Evolutionary conservation across 2,113 vertebrate species (phyloP).

Genomic region (Nycticebus coucang): DNA sequence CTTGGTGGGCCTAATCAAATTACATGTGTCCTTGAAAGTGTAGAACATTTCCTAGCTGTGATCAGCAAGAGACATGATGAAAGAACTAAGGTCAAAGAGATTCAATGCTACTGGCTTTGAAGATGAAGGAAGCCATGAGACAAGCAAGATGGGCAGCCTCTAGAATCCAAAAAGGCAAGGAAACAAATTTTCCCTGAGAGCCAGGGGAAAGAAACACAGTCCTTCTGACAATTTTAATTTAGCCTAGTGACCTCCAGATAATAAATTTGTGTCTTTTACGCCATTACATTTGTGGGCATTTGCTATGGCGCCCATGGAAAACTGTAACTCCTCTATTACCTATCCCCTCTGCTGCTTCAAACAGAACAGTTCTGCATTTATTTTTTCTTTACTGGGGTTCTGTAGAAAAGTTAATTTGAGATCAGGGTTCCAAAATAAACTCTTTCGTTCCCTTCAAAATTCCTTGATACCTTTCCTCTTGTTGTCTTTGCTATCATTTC

Average conservation of each 20-base stretch:
- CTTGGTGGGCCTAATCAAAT: background rate
- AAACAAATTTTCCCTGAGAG: background rate
- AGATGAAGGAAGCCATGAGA: background rate
- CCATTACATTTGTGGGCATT: background rate
- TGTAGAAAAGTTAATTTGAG: constrained; percentile 8
- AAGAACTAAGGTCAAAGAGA: background rate
- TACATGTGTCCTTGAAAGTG: background rate
- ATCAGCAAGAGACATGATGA: background rate
- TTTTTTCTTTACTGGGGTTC: background rate
- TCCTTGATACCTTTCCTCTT: background rate
- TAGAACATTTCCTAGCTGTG: background rate
- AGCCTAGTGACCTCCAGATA: background rate
- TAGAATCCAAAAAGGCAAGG: background rate
- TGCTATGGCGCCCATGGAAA: background rate
- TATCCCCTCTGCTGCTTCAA: background rate
- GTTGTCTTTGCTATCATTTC: background rate
- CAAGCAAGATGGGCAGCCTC: background rate
- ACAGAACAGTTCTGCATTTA: background rate
- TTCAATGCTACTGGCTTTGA: background rate
- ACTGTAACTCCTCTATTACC: background rate
- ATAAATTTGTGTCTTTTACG: background rate
- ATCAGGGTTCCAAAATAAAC: background rate
- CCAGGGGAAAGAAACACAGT: background rate
- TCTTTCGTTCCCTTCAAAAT: background rate
- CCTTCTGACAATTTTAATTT: background rate